Conservation (phyloP, 2,888 invertebrate species). For the Drosophila infuscata region DNA sequence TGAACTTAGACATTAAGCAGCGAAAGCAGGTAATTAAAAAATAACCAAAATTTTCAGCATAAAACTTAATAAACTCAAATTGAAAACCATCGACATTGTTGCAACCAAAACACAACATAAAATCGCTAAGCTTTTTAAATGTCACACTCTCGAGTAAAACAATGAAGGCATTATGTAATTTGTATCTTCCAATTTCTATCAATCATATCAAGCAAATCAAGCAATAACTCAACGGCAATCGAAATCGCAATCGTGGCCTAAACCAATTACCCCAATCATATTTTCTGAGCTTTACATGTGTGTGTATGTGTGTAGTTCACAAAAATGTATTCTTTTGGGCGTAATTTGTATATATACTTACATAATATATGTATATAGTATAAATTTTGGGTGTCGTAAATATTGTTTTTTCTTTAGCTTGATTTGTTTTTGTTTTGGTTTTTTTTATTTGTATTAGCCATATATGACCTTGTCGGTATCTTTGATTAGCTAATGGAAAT, state of each 20-base stretch:
- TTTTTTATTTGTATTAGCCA: not conserved
- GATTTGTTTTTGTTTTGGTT: not conserved
- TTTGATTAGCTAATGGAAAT: constrained; percentile 64
- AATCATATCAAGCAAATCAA: constrained; percentile 15
- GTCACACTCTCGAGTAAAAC: constrained; percentile 16
- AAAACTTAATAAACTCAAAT: constrained; percentile 37
- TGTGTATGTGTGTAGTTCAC: constrained; percentile 11
- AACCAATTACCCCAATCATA: constrained; percentile 19
- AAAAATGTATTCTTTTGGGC: constrained; percentile 21
- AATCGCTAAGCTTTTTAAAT: constrained; percentile 31
- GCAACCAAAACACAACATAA: constrained; percentile 11
- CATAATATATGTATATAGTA: constrained; percentile 27
- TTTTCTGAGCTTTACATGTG: constrained; percentile 34
- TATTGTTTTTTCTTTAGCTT: constrained; percentile 11
- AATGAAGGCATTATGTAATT: constrained; percentile 32
- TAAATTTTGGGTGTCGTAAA: constrained; percentile 54
- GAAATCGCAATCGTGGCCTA: constrained; percentile 3
- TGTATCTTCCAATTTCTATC: not conserved
- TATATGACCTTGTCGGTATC: constrained; percentile 39
- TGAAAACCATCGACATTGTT: constrained; percentile 12
- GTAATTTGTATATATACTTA: constrained; percentile 5
- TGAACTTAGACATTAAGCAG: constrained; percentile 60
- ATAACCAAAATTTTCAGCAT: constrained; percentile 36
- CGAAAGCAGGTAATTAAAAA: constrained; percentile 56
- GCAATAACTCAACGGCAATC: not conserved